Conservation (phyloP, 2,113 vertebrate species). For the Cervus canadensis region DNA sequence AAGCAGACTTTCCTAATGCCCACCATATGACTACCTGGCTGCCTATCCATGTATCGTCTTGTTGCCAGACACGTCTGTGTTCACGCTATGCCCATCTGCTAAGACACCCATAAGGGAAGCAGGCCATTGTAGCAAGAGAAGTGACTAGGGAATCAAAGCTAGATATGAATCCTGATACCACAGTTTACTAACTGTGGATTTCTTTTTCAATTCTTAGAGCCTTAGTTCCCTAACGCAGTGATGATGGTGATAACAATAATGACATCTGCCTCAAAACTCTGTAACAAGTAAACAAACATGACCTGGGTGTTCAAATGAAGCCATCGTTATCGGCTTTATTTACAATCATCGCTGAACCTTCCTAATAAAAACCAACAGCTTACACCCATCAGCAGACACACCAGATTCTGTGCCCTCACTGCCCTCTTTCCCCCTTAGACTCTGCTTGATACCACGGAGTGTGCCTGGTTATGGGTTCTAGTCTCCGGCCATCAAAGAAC, state of each 20-base stretch:
- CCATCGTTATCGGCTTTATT: background rate
- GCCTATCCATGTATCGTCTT: background rate
- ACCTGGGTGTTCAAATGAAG: background rate
- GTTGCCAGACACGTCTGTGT: constrained; percentile 17
- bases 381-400: background rate
- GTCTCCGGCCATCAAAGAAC: background rate
- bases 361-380: background rate
- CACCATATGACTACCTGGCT: constrained; percentile 50
- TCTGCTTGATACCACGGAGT: background rate
- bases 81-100: background rate
- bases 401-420: background rate
- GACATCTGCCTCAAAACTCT: background rate
- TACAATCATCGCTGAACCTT: background rate
- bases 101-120: background rate
- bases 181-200: background rate
- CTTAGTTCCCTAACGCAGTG: background rate
- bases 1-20: constrained; percentile 31
- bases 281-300: background rate
- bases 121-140: background rate
- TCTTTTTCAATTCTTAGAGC: background rate
- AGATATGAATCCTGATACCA: background rate
- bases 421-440: background rate
- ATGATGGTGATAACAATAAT: background rate
- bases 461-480: background rate
- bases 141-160: background rate